Evolutionary conservation across 2,797 vertebrate genomes (phyloP).

Genomic region (Tauraco hartlaubi): DNA sequence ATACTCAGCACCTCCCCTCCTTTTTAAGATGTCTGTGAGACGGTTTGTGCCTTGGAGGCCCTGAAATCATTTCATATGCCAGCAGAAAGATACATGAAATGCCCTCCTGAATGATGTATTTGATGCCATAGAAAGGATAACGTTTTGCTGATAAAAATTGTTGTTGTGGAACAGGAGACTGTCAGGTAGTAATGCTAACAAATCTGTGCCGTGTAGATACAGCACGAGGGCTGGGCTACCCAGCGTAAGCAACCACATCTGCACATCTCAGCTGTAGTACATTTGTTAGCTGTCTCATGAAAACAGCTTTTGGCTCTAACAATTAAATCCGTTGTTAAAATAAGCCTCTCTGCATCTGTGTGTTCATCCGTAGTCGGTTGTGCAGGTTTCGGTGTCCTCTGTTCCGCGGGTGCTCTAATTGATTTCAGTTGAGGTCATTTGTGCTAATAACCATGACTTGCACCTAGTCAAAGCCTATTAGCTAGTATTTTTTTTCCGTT

Average conservation of each 20-base stretch:
- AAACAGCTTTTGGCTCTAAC: background rate
- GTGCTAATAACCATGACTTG: background rate
- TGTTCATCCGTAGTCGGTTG: background rate
- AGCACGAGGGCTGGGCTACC: background rate
- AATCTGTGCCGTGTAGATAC: background rate
- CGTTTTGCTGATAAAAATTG: background rate
- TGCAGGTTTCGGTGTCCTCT: background rate
- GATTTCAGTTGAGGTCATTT: background rate
- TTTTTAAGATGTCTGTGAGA: background rate
- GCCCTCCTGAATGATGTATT: background rate
- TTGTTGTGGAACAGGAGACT: background rate
- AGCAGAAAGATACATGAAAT: background rate
- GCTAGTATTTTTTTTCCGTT: background rate
- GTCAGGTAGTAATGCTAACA: background rate
- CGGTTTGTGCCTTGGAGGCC: background rate
- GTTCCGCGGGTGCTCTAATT: background rate
- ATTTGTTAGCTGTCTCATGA: background rate
- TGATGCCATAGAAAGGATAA: background rate
- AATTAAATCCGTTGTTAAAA: background rate
- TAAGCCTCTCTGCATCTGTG: background rate
- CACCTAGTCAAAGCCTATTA: background rate
- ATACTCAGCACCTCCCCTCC: background rate
- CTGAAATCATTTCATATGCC: background rate
- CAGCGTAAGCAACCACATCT: background rate
- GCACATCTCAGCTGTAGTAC: background rate